Conservation (phyloP, 2,888 invertebrate species). For the Chaitophorus viminalis region DNA sequence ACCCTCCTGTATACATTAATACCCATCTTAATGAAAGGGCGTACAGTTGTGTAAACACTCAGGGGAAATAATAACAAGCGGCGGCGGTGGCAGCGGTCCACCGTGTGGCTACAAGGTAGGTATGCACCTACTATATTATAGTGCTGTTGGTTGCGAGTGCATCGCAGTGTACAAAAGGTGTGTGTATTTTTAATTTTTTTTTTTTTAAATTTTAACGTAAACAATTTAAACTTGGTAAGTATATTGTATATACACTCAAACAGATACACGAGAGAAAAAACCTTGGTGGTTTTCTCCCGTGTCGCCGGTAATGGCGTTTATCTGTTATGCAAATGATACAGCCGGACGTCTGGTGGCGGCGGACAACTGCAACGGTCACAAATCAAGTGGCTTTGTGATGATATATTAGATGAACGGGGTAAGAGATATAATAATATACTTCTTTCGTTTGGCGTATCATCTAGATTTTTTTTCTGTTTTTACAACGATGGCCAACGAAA, state of each 20-base stretch:
- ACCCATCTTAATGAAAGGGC: constrained; percentile 35
- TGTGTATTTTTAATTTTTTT: background rate
- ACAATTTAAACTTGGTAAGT: constrained; percentile 48
- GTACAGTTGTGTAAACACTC: constrained; percentile 2
- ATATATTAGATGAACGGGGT: constrained; percentile 42
- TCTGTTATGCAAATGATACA: constrained; percentile 60
- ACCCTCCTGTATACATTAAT: constrained; percentile 4
- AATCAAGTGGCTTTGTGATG: constrained; percentile 56
- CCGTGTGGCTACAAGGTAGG: background rate
- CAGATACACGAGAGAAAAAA: constrained; percentile 18
- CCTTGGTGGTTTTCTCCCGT: constrained; percentile 52
- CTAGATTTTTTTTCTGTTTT: background rate
- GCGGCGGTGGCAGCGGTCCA: constrained; percentile 8
- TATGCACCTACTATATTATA: too few relatives aligned
- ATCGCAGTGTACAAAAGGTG: constrained; percentile 26
- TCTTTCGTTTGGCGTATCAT: background rate
- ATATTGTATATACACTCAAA: constrained; percentile 6
- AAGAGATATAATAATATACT: background rate
- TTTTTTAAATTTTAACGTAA: constrained; percentile 38
- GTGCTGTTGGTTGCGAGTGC: constrained; percentile 6
- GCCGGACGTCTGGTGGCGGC: constrained; percentile 15
- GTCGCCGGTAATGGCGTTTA: constrained; percentile 59
- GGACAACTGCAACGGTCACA: constrained; percentile 40
- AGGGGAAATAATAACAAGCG: constrained; percentile 37
- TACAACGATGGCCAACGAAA: background rate